phyloP scores from a whole-genome alignment of 2,888 invertebrate genomes.

The Chelonus formosanus region DNA sequence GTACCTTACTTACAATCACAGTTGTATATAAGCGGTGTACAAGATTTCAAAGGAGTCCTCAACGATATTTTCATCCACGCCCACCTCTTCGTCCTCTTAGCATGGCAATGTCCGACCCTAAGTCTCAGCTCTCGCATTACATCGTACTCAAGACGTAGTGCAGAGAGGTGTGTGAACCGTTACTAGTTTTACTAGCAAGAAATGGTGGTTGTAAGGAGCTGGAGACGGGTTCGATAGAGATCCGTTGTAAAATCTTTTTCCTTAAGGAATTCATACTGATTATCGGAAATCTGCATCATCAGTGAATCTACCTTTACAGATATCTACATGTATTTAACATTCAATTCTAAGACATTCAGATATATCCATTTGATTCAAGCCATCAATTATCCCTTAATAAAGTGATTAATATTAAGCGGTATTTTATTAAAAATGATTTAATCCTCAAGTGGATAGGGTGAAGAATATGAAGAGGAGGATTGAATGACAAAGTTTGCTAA shows the following conservation, averaged over 20 bases:
- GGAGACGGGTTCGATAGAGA: constrained; percentile 25
- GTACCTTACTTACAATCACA: constrained; percentile 26
- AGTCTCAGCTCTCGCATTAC: constrained; percentile 42
- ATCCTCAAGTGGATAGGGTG: too few relatives aligned
- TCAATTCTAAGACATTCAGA: too few relatives aligned
- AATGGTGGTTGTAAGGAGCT: constrained; percentile 11
- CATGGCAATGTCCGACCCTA: constrained; percentile 28
- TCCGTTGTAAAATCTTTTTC: constrained; percentile 25
- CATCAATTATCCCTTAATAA: too few relatives aligned
- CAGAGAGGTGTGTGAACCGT: constrained; percentile 32
- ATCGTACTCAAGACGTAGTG: constrained; percentile 22
- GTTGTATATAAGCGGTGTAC: constrained; percentile 21
- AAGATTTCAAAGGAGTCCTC: constrained; percentile 29
- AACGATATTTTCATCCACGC: constrained; percentile 51
- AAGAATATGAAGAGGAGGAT: not conserved
- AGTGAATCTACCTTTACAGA: not conserved
- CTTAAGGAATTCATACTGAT: constrained; percentile 7
- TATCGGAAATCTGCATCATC: constrained; percentile 3
- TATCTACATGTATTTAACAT: not conserved
- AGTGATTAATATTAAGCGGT: too few relatives aligned
- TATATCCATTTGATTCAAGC: too few relatives aligned
- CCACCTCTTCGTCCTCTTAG: constrained; percentile 40
- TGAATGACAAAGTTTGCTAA: constrained; percentile 1
- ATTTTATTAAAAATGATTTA: too few relatives aligned
- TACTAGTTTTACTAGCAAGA: constrained; percentile 26